Percentiles rank a stretch among this genome's conserved stretches.
phyloP scores from a whole-genome alignment of 1,140 invertebrate species.

The Leptinotarsa lineolata region DNA sequence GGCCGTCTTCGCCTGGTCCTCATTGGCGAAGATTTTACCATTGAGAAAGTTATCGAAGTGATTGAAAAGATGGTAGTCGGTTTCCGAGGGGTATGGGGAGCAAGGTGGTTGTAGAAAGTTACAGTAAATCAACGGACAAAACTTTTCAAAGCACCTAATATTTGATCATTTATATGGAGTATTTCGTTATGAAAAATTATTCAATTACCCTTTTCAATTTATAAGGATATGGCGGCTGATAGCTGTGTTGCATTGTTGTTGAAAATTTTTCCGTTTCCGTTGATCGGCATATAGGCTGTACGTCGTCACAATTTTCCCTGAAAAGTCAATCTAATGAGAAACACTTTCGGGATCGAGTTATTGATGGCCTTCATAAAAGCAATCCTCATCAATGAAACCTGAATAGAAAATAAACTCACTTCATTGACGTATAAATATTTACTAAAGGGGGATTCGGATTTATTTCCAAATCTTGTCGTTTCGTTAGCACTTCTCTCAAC shows the following conservation, averaged over 20 bases:
- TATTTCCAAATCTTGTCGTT: constrained; percentile 26
- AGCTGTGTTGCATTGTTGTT: constrained; percentile 49
- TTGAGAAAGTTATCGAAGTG: too few species aligned
- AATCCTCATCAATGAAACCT: neutral
- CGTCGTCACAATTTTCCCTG: constrained; percentile 30
- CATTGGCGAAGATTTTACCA: too few species aligned
- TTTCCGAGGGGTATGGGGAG: too few species aligned
- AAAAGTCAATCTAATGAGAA: neutral
- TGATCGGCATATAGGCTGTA: constrained; percentile 28
- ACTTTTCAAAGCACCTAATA: too few species aligned
- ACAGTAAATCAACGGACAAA: too few species aligned
- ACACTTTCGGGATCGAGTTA: too few species aligned
- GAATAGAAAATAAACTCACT: constrained; percentile 12
- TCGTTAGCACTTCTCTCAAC: constrained; percentile 53
- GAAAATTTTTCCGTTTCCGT: constrained; percentile 35
- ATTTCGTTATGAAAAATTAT: constrained; percentile 15
- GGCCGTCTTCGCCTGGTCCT: too few species aligned
- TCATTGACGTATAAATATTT: constrained; percentile 37
- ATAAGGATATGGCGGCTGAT: constrained; percentile 41
- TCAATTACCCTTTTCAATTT: constrained; percentile 44
- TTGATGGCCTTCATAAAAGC: neutral
- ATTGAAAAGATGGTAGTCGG: too few species aligned
- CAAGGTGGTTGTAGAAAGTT: too few species aligned
- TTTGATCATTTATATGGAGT: constrained; percentile 1
- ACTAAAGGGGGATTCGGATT: constrained; percentile 36